Base-by-base conservation (phyloP, 2,888 invertebrate species). In the Crioceris asparagi region DNA sequence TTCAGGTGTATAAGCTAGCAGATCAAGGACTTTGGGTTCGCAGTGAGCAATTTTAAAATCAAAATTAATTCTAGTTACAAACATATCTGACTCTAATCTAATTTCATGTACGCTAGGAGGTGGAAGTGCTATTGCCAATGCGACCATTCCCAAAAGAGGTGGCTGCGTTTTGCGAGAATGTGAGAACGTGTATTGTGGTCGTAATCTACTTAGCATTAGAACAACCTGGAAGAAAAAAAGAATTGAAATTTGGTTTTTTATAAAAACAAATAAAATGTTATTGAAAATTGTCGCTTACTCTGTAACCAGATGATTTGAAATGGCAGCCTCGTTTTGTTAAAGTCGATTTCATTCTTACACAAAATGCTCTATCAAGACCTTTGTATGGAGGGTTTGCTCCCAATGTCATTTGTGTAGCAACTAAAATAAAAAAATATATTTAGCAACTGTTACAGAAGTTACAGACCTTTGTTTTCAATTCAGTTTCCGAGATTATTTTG, bases 101-200 rank as follows among this genome's bases (percentile, higher is more conserved):
- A 94, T 91, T 70, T 96, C 96, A 62, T 96, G 93, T 47, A 96
- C 91, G 47, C 92, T 93, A 8, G 96, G 94, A 8, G 96, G 94
- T 30, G 96, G 96, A 49, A 96, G 70, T 7, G 94, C 96, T 51
- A 96, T 93, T 49, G 94, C 96, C 53, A 96, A 62, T 3, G 88
- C 94, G 39, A 94, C 92, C 84, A 94, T 85, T 16, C 94, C 94
- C 52, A 96, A 67, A 18, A 91, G 71, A 5, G 87, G 83, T 10
- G 90, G 87, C 35, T 86, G 81, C 1, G 84, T 76, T 66, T 91
- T 91, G 56, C 91, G 76, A 49, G 84, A 81, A 66, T 91, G 85
- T 8, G 88, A 86, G 68, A 90, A 92, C 41, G 86, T 85, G 65
- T 90, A 87, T 67, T 94, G 93, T 12, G 92, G 90, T 60, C 94